Base-by-base conservation (phyloP, 2,113 vertebrate genomes). In the Cebus imitator region DNA sequence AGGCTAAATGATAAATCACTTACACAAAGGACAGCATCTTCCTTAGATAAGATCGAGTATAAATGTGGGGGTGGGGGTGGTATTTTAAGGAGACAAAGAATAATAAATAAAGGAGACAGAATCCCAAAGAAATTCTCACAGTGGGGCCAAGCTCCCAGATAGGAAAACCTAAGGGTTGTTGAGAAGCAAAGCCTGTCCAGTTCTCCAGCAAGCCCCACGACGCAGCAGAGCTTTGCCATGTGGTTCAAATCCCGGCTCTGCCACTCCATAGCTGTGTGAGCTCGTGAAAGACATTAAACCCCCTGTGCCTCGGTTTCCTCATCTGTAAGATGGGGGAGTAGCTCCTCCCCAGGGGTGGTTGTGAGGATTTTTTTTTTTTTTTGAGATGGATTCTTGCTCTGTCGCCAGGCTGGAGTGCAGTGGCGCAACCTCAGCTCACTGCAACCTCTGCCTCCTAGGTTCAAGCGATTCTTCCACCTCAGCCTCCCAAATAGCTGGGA, bases 1-100 rank as follows among this genome's bases (percentile, higher is more conserved):
- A 91, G 73, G 12, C 23, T 93, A 66, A 95, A 92, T 18, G 43
- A 90, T 91, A 90, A 76, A 79, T 61, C 87, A 91, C 40, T 82
- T 79, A 61, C 76, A 64, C 6, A 5, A 73, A 57, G n/a, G 55
- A 81, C 55, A 73, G 45, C 8, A 35, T 37, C 7, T 25, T 43
- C 72, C 57, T 85, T 25, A 37, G 40, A 70, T 12, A 50, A 80
- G 70, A 84, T 87, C 57, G 30, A 40, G 48, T 37, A 6, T 79
- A 52, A 5, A 25, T 11, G 5, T 27, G 8, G 18, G 78, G 20
- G 3, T 11, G 50, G 66, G 12, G 21, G n/a, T 21, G 8, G 21
- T 64, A 23, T 61, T 20, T 18, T 57, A 32, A 55, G 83, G 25
- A 90, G 23, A 30, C 45, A 58, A 1, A 72, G 64, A 93, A 43